Evolutionary conservation across 2,113 vertebrate genomes (phyloP), one percentile per base, ranked within the genome.

Genomic region (Forbesichthys agassizii): DNA sequence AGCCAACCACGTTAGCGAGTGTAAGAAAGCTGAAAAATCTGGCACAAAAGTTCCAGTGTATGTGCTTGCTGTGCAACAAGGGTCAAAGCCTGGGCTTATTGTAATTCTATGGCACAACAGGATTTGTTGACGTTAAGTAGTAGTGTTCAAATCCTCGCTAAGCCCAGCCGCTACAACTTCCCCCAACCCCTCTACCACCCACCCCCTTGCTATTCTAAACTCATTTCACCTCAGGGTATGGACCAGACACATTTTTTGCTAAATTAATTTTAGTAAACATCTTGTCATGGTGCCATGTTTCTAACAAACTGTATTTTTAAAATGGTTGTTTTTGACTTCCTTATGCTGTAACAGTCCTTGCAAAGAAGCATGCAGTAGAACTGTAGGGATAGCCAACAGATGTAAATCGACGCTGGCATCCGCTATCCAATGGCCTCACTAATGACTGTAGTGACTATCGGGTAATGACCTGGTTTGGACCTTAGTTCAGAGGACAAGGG

Each of bases 61-160:
- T 88, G 84, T 88, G 87, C 78, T 86, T 72, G 62, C 76, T 73
- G 47, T 18, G 64, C 36, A 54, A 67, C 54, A n/a, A 10, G 71
- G 74, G 86, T 89, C 87, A 89, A 85, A 90, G 81, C 71, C 59
- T 78, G 74, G 68, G 86, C 82, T 90, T 90, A 91, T 77, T 77
- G 80, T 91, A 90, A 88, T 87, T 88, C 86, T 88, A 82, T 66
- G 74, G 75, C 89, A 87, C 89, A 91, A 91, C 89, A 90, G 87
- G 88, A 91, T 91, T 86, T 89, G 86, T 84, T 67, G 72, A 71
- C 86, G 90, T 86, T 88, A 92, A 92, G 87, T 86, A 88, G 88
- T 88, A 81, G 89, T 88, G 87, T 88, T 86, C 80, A 88, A 91
- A 90, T 90, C 89, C 88, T 69, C 78, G 66, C 76, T 84, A 84